These are phyloP conservation scores for Dascillus cervinus DNA, from an alignment of 2,888 invertebrate species.

Conservation along the genomic window DNA sequence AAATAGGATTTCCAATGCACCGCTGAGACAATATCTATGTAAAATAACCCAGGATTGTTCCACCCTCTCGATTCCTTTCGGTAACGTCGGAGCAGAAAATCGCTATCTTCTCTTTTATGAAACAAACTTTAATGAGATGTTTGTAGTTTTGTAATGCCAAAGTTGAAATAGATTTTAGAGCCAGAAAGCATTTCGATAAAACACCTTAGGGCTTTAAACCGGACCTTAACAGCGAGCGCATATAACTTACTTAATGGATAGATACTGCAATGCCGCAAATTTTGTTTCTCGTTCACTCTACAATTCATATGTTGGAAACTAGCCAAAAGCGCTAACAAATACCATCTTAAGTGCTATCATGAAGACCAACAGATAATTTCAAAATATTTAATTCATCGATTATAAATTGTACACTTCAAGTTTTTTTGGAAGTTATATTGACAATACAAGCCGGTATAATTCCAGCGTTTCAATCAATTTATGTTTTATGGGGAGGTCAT, in stretches of 20 bases:
- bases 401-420: too few relatives aligned
- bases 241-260: conserved; percentile 28
- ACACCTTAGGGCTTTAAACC: conserved; percentile 6
- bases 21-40: conserved; percentile 15
- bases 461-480: too few relatives aligned
- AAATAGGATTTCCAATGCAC: conserved; percentile 10
- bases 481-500: too few relatives aligned
- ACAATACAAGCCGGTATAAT: too few relatives aligned
- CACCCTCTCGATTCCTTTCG: conserved; percentile 10
- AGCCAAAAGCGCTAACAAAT: conserved; percentile 29
- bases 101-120: too few relatives aligned
- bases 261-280: conserved; percentile 29
- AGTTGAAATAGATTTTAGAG: too few relatives aligned
- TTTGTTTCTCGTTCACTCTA: conserved; percentile 29
- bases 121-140: conserved; percentile 20
- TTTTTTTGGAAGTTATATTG: too few relatives aligned
- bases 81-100: conserved; percentile 9
- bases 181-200: too few relatives aligned
- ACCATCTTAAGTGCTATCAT: conserved; percentile 20
- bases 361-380: too few relatives aligned
- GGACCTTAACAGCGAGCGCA: conserved; percentile 9
- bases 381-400: too few relatives aligned
- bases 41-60: conserved; percentile 12
- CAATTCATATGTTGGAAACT: conserved; percentile 36
- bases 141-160: conserved; percentile 1